phyloP scores from a whole-genome alignment of 2,797 vertebrate species.

The Myioborus melanocephalus region DNA sequence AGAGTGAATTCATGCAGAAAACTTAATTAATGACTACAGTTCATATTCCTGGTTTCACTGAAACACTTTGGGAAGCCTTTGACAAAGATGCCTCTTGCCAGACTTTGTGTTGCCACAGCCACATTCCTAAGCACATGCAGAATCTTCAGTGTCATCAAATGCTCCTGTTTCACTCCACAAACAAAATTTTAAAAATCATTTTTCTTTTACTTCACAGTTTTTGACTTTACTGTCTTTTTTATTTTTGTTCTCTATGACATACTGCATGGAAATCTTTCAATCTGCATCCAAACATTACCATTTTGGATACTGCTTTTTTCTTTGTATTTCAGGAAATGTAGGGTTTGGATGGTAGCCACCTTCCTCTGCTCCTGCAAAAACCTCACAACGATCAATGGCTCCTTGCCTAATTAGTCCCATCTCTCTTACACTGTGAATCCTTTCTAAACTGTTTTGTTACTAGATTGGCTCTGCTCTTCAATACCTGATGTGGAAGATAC shows the following conservation, averaged over 20 bases:
- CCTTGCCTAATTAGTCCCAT: constrained; percentile 51
- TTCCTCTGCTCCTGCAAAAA: constrained; percentile 38
- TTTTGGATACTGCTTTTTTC: constrained; percentile 30
- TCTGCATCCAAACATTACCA: not conserved
- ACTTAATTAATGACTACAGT: not conserved
- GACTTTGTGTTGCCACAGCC: not conserved
- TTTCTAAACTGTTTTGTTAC: constrained; percentile 39
- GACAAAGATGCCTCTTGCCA: not conserved
- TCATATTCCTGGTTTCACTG: not conserved
- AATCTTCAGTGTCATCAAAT: not conserved
- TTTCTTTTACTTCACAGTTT: not conserved
- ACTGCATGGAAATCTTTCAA: not conserved
- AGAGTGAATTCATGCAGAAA: not conserved
- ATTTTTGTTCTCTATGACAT: not conserved
- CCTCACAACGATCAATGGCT: constrained; percentile 33
- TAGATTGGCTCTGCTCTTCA: not conserved
- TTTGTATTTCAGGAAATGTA: constrained; percentile 45
- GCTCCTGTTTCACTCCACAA: not conserved
- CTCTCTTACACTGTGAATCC: not conserved
- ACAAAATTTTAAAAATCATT: not conserved
- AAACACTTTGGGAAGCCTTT: not conserved
- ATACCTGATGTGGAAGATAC: not conserved
- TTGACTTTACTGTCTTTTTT: not conserved
- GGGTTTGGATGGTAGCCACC: constrained; percentile 36
- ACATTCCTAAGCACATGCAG: not conserved